Evolutionary conservation across 30 jellyfish, hydroid and myxozoan genomes (phyloP).

Genomic region (Hydractinia echinata): DNA sequence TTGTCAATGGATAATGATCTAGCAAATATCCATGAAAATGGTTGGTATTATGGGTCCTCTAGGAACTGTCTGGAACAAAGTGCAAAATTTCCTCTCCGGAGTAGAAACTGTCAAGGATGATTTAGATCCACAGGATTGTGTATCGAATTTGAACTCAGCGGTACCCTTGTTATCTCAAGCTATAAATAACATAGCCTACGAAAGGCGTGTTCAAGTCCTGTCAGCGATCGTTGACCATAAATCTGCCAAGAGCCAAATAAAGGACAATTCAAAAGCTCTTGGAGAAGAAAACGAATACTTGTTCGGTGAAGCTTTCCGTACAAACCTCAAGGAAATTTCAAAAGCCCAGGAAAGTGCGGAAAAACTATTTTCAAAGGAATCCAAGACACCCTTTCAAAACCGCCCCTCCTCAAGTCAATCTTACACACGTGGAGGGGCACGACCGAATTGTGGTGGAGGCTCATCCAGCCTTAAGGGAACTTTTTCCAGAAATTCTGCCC

Average conservation of each 20-base stretch:
- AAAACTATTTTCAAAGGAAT: not conserved
- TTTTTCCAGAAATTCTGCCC: no score
- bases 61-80: not conserved
- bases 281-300: not conserved
- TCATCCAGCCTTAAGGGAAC: no score
- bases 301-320: slow-evolving; percentile 8
- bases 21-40: no score
- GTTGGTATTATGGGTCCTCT: slow-evolving; percentile 7
- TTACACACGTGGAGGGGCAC: not conserved
- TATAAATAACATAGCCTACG: no score
- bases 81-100: not conserved
- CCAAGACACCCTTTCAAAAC: not conserved
- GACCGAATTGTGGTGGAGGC: not conserved
- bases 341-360: slow-evolving; percentile 18
- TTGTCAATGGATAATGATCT: not conserved
- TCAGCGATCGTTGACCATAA: no score
- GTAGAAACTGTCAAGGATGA: no score
- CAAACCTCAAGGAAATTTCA: not conserved
- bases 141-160: no score
- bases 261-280: not conserved
- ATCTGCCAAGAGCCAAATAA: not conserved
- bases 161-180: no score
- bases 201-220: no score
- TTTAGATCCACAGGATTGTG: no score
- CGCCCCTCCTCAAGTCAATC: not conserved